Conservation (phyloP, 2,113 vertebrate genomes). For the Phaetusa simplex region DNA sequence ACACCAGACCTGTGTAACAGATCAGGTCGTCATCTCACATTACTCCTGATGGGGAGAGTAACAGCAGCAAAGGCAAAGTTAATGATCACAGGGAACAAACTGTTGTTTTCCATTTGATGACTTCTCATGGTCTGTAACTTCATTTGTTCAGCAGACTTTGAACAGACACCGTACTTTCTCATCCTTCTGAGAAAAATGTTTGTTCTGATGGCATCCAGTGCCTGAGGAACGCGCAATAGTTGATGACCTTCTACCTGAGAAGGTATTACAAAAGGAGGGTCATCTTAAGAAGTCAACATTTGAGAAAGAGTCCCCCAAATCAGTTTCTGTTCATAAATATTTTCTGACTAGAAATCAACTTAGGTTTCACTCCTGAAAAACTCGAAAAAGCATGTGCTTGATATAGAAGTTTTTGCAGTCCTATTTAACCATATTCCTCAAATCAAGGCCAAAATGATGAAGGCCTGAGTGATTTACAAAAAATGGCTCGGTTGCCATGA, state of each 20-base stretch:
- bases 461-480: not conserved
- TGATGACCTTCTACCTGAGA: not conserved
- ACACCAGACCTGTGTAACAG: not conserved
- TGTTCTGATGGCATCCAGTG: not conserved
- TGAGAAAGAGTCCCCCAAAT: not conserved
- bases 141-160: not conserved
- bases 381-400: not conserved
- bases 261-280: not conserved
- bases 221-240: not conserved
- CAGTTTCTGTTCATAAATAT: not conserved
- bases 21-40: not conserved
- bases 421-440: not conserved
- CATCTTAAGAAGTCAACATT: not conserved
- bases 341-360: not conserved
- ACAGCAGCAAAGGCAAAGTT: not conserved
- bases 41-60: not conserved
- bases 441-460: not conserved
- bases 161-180: not conserved
- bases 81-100: not conserved
- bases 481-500: not conserved
- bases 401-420: not conserved
- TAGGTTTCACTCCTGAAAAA: not conserved
- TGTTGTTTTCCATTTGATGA: not conserved
- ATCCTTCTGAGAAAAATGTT: not conserved
- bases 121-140: not conserved